Conservation (phyloP, 2,113 vertebrate species). For the Strix uralensis region DNA sequence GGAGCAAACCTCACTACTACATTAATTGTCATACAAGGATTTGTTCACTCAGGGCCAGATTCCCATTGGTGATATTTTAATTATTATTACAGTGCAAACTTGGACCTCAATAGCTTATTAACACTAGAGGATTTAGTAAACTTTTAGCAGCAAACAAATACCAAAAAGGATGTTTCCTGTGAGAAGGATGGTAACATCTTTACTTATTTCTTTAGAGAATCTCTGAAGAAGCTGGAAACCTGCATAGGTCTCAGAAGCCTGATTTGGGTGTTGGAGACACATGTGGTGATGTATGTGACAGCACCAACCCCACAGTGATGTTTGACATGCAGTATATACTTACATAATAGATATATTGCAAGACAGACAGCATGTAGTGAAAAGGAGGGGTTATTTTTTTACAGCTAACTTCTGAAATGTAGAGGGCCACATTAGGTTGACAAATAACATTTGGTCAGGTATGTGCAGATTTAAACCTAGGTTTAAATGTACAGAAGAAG, state of each 20-base stretch:
- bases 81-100: conserved; percentile 14
- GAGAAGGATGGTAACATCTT: background rate
- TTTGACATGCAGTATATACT: background rate
- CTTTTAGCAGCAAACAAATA: conserved; percentile 13
- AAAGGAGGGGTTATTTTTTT: background rate
- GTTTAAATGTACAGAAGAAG: background rate
- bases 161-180: background rate
- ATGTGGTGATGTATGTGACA: background rate
- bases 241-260: background rate
- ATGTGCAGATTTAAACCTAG: background rate
- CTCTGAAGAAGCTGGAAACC: background rate
- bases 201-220: background rate
- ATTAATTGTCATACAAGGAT: conserved; percentile 50
- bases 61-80: conserved; percentile 15
- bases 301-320: background rate
- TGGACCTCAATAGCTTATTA: background rate
- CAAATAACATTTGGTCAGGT: background rate
- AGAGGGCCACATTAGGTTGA: background rate
- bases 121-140: background rate
- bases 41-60: conserved; percentile 2
- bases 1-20: conserved; percentile 45
- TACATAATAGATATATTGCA: background rate
- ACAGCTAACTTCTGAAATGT: background rate
- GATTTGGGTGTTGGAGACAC: background rate
- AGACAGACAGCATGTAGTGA: background rate